phyloP scores from a whole-genome alignment of 2,797 vertebrate genomes.

The Kryptopterus vitreolus region DNA sequence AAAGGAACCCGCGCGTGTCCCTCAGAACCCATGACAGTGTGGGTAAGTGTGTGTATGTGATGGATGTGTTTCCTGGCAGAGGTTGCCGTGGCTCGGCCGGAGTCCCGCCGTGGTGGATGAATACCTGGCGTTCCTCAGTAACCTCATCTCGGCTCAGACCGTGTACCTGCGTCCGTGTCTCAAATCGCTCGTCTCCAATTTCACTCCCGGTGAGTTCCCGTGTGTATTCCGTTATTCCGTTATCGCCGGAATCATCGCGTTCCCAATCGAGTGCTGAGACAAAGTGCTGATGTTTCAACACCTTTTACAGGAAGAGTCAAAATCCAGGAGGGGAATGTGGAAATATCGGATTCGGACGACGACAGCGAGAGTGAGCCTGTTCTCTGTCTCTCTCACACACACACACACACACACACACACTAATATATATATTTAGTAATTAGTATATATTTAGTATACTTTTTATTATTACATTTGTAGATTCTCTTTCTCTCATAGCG shows the following conservation, averaged over 20 bases:
- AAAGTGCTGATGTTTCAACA: conserved; percentile 6
- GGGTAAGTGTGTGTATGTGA: background rate
- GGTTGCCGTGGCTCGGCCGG: conserved; percentile 84
- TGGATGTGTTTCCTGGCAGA: conserved; percentile 64
- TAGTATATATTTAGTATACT: too few species aligned
- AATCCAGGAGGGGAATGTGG: conserved; percentile 83
- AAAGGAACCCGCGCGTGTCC: too few species aligned
- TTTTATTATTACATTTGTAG: too few species aligned
- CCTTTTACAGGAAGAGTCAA: conserved; percentile 78
- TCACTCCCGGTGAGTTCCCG: conserved; percentile 76
- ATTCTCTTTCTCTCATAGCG: too few species aligned
- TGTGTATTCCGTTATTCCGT: background rate
- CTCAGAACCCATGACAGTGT: too few species aligned
- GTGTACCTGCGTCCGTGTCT: conserved; percentile 89
- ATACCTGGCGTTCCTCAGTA: conserved; percentile 89
- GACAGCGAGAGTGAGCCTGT: conserved; percentile 84
- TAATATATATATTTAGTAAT: too few species aligned
- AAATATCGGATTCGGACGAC: conserved; percentile 93
- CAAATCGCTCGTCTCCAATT: conserved; percentile 84
- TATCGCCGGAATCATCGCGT: too few species aligned
- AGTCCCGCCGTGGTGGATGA: conserved; percentile 88
- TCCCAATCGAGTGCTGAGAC: too few species aligned
- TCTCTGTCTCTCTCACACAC: background rate
- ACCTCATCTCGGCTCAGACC: conserved; percentile 95
- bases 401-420: background rate